These are phyloP conservation scores for Drosophila putrida DNA, from an alignment of 2,888 invertebrate genomes.

Conservation along the genomic window DNA sequence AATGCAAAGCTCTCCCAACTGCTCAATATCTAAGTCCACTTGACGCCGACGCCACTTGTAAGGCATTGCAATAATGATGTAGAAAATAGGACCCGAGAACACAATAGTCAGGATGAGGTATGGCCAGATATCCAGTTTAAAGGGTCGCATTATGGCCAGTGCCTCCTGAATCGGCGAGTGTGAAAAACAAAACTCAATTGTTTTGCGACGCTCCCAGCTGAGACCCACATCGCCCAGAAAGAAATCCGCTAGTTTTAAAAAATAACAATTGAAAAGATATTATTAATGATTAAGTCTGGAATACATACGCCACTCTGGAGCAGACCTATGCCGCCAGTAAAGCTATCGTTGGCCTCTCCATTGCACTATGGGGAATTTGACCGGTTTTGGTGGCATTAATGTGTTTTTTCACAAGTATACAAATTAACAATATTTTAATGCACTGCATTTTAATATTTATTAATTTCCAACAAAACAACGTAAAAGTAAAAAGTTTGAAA, in stretches of 20 bases:
- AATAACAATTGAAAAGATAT: background rate
- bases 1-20: slow-evolving; percentile 52
- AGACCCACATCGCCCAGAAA: slow-evolving; percentile 91
- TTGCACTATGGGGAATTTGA: too few species aligned
- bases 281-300: too few species aligned
- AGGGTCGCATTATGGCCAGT: slow-evolving; percentile 90
- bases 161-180: slow-evolving; percentile 91
- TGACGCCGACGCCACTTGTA: slow-evolving; percentile 68
- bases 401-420: too few species aligned
- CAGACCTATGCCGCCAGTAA: slow-evolving; percentile 90
- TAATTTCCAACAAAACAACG: too few species aligned
- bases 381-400: too few species aligned
- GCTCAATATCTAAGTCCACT: slow-evolving; percentile 50
- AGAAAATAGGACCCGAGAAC: slow-evolving; percentile 90
- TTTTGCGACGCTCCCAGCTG: slow-evolving; percentile 90
- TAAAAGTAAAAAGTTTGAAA: too few species aligned
- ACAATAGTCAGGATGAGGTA: slow-evolving; percentile 88
- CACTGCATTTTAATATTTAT: too few species aligned
- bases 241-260: slow-evolving; percentile 87
- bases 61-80: slow-evolving; percentile 89
- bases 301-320: slow-evolving; percentile 88
- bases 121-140: slow-evolving; percentile 92
- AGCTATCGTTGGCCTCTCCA: slow-evolving; percentile 88
- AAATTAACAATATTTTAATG: too few species aligned
- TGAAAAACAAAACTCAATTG: slow-evolving; percentile 92